Base-by-base conservation (phyloP, 2,797 vertebrate genomes). In the Zenarchopterus dispar region DNA sequence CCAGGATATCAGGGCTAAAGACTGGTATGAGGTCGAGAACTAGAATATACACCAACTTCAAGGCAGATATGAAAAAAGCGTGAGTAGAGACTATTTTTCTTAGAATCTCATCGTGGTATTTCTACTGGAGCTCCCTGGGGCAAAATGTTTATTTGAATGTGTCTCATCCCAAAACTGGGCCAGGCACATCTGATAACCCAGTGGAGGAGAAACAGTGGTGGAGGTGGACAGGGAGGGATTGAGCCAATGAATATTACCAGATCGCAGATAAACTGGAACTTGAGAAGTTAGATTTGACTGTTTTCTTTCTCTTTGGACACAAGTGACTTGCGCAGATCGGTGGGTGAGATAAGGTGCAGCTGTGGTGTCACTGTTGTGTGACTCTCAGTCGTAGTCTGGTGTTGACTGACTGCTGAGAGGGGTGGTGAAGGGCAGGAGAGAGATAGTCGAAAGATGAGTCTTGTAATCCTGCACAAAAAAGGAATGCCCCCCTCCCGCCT, bases 151-250 rank as follows among this genome's bases (percentile, higher is more conserved):
- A 86, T 90, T 88, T 84, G 64, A 81, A 70, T 19, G 64, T 78
- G 63, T 66, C 78, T 87, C 80, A 80, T 84, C 80, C 84, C 82
- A 80, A 28, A 78, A 81, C 61, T 73, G 71, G 80, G 81, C 77
- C 67, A 66, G 56, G 77, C 77, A 71, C 66, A 88, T 91, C 86
- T 87, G 85, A 89, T 89, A 88, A 87, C 71, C 67, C 77, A 50
- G 49, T 13, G 57, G 73, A 80, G 70, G 68, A 78, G 80, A 80
- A 75, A 81, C 79, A 63, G 44, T 42, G 33, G 58, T 48, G 47
- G 62, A 55, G 67, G 61, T 70, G 59, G 77, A 52, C 1, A 15
- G 41, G 60, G 72, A 64, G 67, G 74, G 52, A 67, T 62, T 75
- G 53, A 48, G 42, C 56, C 56, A 23, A 59, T 28, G 54, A 65